Evolutionary conservation across 1,140 invertebrate genomes (phyloP).

Genomic region (Pissodes strobi): DNA sequence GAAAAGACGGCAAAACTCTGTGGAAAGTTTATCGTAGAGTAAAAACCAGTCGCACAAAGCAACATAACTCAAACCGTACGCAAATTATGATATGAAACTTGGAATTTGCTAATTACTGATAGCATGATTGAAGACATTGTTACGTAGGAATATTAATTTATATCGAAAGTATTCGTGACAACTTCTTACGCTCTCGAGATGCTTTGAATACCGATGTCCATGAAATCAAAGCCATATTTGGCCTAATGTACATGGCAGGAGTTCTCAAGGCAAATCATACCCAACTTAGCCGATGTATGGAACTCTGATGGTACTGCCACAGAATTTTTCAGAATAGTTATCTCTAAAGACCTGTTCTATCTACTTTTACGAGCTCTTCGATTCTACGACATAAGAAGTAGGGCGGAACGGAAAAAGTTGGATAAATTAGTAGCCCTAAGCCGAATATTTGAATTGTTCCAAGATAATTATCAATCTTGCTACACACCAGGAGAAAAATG

Average conservation of each 20-base stretch:
- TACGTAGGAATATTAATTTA: not conserved
- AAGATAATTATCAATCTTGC: no score
- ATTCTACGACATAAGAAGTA: constrained; percentile 42
- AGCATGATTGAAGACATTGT: constrained; percentile 11
- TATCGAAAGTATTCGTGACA: constrained; percentile 10
- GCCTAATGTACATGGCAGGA: constrained; percentile 59
- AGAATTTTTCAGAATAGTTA: constrained; percentile 41
- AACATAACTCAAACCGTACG: no score
- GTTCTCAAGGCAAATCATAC: constrained; percentile 56
- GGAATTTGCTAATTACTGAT: constrained; percentile 1
- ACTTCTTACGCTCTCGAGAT: constrained; percentile 8
- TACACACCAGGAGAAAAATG: no score
- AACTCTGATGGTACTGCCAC: constrained; percentile 57
- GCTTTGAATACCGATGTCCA: constrained; percentile 13
- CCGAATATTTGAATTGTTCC: no score
- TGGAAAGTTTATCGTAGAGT: no score
- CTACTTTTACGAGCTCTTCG: constrained; percentile 30
- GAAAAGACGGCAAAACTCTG: no score
- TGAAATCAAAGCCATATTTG: no score
- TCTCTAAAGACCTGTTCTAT: constrained; percentile 20
- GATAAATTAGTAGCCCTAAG: no score
- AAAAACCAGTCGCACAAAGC: no score
- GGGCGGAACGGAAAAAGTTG: constrained; percentile 50
- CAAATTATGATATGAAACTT: no score
- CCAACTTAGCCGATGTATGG: constrained; percentile 57